A percentile compares a stretch with the other conserved stretches of the same genome.
Conservation (phyloP, 1,140 invertebrate species). For the Idris sp. region DNA sequence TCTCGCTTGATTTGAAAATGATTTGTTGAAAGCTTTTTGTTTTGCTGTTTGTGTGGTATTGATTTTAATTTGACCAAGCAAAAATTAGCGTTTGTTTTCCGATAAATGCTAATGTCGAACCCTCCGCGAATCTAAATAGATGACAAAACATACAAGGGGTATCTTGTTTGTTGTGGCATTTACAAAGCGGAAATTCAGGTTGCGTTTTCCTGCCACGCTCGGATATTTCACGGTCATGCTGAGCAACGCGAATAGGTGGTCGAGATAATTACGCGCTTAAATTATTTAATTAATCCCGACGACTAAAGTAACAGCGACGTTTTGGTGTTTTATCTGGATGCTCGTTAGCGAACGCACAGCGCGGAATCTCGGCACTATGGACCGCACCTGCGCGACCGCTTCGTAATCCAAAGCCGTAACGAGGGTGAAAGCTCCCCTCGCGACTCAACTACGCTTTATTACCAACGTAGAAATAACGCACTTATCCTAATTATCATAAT, state of each 20-base stretch:
- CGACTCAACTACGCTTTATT: constrained; percentile 61
- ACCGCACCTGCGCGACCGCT: constrained; percentile 58
- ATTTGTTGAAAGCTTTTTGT: too few species aligned
- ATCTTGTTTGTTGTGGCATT: constrained; percentile 53
- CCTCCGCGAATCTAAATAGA: constrained; percentile 24
- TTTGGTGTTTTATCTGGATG: constrained; percentile 73
- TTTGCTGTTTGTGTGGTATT: too few species aligned
- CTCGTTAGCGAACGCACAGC: constrained; percentile 70
- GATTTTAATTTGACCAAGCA: too few species aligned
- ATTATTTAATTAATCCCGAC: constrained; percentile 76
- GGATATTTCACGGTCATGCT: constrained; percentile 56
- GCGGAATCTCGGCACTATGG: constrained; percentile 53
- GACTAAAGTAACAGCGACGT: constrained; percentile 64
- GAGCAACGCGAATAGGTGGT: constrained; percentile 47
- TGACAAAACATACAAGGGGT: constrained; percentile 32
- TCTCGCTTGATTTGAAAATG: too few species aligned
- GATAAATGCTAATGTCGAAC: constrained; percentile 25
- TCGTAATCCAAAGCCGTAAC: constrained; percentile 38
- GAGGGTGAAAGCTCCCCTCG: constrained; percentile 50
- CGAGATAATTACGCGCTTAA: constrained; percentile 73
- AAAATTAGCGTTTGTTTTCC: constrained; percentile 30
- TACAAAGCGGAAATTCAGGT: constrained; percentile 61
- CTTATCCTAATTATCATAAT: constrained; percentile 71
- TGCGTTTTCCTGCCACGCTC: constrained; percentile 53
- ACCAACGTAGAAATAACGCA: constrained; percentile 61